phyloP scores from a whole-genome alignment of 1,140 invertebrate species.

The Gerris buenoi region DNA sequence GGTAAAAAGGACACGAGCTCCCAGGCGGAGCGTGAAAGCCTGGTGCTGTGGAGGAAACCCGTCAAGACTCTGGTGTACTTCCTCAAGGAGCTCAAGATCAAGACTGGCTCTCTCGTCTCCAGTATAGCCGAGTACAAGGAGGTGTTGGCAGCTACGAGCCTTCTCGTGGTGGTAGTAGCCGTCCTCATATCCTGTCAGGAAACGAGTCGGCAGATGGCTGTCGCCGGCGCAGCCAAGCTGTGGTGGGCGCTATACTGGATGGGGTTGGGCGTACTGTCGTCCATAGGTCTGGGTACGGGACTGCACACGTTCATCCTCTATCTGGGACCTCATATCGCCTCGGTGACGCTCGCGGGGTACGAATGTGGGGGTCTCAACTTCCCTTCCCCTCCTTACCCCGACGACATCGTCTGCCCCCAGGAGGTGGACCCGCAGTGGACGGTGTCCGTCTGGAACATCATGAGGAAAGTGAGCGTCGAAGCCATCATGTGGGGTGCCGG shows the following conservation, averaged over 20 bases:
- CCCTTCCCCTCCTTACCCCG: constrained; percentile 79
- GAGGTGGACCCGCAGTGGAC: constrained; percentile 39
- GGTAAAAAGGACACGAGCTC: constrained; percentile 29
- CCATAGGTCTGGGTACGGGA: constrained; percentile 92
- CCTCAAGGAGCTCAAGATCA: constrained; percentile 41
- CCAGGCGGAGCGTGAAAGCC: constrained; percentile 37
- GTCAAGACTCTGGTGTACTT: constrained; percentile 72
- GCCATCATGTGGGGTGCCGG: constrained; percentile 96
- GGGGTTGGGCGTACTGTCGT: constrained; percentile 86
- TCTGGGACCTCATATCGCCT: constrained; percentile 78
- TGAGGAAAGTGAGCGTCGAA: constrained; percentile 73
- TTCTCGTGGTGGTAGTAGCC: constrained; percentile 29
- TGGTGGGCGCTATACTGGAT: constrained; percentile 86
- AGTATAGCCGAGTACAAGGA: constrained; percentile 28
- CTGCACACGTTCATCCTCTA: constrained; percentile 97
- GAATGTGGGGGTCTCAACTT: constrained; percentile 91
- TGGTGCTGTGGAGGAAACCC: constrained; percentile 78
- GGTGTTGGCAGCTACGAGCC: constrained; percentile 28
- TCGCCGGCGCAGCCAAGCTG: constrained; percentile 29
- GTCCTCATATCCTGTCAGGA: constrained; percentile 37
- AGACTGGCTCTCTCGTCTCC: constrained; percentile 9
- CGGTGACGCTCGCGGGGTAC: constrained; percentile 95
- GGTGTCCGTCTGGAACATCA: constrained; percentile 69
- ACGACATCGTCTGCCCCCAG: constrained; percentile 68
- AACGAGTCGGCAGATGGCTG: constrained; percentile 39